Percentiles rank a stretch among this genome's conserved stretches.
These are phyloP conservation scores for Lepidocyrtinus sp. DNA, from an alignment of 2,888 invertebrate species.

Conservation along the genomic window DNA sequence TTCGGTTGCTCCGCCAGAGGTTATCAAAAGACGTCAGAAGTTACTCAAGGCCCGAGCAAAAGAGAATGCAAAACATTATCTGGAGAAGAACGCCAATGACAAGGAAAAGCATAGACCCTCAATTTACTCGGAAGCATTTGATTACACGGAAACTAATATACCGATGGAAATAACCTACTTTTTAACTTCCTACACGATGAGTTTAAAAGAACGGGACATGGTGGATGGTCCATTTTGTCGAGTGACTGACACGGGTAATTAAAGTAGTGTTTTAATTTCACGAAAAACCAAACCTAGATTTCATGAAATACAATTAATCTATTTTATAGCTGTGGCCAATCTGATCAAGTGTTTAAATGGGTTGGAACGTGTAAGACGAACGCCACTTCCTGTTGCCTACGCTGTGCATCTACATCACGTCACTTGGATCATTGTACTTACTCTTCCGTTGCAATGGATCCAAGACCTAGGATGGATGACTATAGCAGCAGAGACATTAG, in stretches of 20 bases:
- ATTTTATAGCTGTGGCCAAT: conserved; percentile 35
- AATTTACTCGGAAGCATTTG: no score
- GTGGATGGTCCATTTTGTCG: conserved; percentile 46
- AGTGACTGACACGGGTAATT: conserved; percentile 56
- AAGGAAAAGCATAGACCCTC: no score
- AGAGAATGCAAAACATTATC: conserved; percentile 8
- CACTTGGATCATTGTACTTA: conserved; percentile 50
- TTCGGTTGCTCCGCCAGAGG: not conserved
- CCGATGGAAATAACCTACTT: conserved; percentile 48
- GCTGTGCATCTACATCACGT: conserved; percentile 59
- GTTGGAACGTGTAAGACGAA: conserved; percentile 63
- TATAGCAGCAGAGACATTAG: conserved; percentile 47
- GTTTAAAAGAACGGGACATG: conserved; percentile 22
- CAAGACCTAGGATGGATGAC: conserved; percentile 47
- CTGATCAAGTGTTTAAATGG: conserved; percentile 62
- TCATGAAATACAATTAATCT: no score
- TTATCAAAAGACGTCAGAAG: not conserved
- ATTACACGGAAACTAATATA: no score
- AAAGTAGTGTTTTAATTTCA: no score
- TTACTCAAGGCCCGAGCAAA: not conserved
- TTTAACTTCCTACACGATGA: conserved; percentile 47
- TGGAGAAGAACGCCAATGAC: no score
- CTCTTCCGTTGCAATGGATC: conserved; percentile 42
- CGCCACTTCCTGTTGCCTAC: conserved; percentile 66
- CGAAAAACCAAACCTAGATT: no score